phyloP scores from a whole-genome alignment of 1,140 invertebrate species.

The Leptoteleia sp. region DNA sequence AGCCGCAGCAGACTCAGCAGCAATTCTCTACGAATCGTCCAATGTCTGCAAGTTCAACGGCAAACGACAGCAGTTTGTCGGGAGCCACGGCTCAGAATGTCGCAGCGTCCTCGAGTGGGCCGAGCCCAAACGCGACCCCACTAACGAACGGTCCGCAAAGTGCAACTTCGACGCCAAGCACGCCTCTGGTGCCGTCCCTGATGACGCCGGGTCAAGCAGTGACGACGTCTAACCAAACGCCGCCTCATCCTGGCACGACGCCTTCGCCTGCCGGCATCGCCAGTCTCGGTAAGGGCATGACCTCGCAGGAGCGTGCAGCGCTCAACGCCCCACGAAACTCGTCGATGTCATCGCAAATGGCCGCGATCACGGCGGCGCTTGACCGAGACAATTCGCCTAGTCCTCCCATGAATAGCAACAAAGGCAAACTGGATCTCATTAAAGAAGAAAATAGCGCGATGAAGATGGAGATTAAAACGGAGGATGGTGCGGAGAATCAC shows the following conservation, averaged over 20 bases:
- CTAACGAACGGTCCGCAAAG: no score
- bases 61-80: no score
- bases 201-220: slow-evolving; percentile 78
- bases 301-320: slow-evolving; percentile 79
- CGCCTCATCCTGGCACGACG: slow-evolving; percentile 78
- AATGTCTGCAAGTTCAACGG: no score
- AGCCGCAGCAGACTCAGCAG: no score
- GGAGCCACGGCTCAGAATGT: no score
- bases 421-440: slow-evolving; percentile 85
- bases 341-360: slow-evolving; percentile 86
- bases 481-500: slow-evolving; percentile 79
- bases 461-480: slow-evolving; percentile 84
- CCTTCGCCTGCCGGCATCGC: slow-evolving; percentile 77
- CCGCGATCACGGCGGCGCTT: slow-evolving; percentile 85
- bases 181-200: slow-evolving; percentile 77
- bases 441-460: slow-evolving; percentile 83
- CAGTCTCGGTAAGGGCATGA: slow-evolving; percentile 80
- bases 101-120: no score
- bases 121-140: no score
- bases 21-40: no score
- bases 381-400: slow-evolving; percentile 86
- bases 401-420: slow-evolving; percentile 82
- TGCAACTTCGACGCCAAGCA: no score
- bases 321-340: slow-evolving; percentile 80
- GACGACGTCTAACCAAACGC: slow-evolving; percentile 77